phyloP scores from a whole-genome alignment of 1,140 invertebrate genomes.

The Metopolophium dirhodum region DNA sequence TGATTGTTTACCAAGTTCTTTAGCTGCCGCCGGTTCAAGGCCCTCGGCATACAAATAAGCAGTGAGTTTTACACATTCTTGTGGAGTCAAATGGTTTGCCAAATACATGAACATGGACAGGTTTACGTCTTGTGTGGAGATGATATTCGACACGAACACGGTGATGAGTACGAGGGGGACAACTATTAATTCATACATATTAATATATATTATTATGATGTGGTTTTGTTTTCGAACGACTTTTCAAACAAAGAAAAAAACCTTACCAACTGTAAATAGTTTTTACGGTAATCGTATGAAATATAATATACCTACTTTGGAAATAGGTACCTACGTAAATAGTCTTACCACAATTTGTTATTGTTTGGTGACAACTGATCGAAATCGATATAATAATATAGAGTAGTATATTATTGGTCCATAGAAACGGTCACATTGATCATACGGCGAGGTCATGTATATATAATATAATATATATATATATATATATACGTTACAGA shows the following conservation, averaged over 20 bases:
- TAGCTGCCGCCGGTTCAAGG: background rate
- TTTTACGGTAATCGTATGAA: background rate
- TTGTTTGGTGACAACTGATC: background rate
- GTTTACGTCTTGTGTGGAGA: background rate
- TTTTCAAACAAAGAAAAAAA: background rate
- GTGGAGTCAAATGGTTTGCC: constrained; percentile 40
- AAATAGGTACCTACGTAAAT: background rate
- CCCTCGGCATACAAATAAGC: constrained; percentile 10
- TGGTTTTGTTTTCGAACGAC: background rate
- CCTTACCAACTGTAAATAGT: background rate
- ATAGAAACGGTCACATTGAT: background rate
- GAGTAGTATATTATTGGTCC: background rate
- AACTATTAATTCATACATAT: background rate
- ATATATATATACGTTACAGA: background rate
- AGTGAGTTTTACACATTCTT: constrained; percentile 22
- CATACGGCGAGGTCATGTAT: background rate
- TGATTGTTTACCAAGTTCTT: constrained; percentile 32
- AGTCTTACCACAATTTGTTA: background rate
- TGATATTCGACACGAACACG: background rate
- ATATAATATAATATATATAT: too few species aligned
- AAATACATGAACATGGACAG: constrained; percentile 39
- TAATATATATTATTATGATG: background rate
- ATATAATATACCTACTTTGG: background rate
- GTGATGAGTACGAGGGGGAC: background rate
- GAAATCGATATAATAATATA: background rate